Evolutionary conservation across 2,113 vertebrate species (phyloP).

Genomic region (Saguinus imperator): DNA sequence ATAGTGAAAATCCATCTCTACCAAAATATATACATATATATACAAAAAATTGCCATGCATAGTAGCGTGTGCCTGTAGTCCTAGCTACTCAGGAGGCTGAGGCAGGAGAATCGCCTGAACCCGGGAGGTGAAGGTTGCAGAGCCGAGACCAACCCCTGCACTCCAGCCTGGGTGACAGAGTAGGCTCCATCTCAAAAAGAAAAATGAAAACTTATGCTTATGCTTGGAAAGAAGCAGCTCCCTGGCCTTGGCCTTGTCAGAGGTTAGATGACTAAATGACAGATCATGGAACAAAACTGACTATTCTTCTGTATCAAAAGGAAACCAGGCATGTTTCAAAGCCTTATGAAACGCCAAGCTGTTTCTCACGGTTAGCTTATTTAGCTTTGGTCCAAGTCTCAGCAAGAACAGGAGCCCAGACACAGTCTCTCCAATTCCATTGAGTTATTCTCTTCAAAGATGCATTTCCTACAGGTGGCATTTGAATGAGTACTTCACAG

Average conservation of each 20-base stretch:
- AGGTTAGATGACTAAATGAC: background rate
- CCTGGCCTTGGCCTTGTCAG: background rate
- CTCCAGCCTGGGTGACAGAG: no score
- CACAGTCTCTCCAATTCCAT: background rate
- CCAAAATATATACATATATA: no score
- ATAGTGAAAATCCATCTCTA: no score
- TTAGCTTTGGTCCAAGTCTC: background rate
- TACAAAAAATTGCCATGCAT: no score
- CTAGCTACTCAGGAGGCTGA: no score
- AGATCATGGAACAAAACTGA: background rate
- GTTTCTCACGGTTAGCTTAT: background rate
- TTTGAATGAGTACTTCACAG: background rate
- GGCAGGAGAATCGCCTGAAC: no score
- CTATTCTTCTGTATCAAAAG: background rate
- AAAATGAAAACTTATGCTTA: no score
- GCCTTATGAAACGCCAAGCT: background rate
- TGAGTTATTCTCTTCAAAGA: background rate
- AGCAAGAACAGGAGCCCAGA: background rate
- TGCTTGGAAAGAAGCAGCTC: background rate
- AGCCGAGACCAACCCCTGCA: no score
- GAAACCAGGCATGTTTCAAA: background rate
- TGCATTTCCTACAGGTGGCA: background rate
- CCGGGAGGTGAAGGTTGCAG: no score
- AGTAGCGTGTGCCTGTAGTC: no score
- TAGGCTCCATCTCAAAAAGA: no score